phyloP scores from a whole-genome alignment of 2,888 invertebrate genomes.

The Papilio demoleus region DNA sequence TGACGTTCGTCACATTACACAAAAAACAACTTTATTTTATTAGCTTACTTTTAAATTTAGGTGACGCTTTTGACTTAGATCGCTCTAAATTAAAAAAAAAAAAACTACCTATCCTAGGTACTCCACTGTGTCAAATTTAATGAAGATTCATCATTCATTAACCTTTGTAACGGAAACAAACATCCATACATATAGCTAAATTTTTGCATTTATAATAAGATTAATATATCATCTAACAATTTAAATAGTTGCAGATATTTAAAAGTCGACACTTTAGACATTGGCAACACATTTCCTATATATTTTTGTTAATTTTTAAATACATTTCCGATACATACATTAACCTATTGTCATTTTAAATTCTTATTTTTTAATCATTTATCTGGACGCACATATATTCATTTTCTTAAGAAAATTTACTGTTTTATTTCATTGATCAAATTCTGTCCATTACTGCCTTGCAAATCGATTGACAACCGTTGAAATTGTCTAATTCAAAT shows the following conservation, averaged over 20 bases:
- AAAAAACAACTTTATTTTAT: background rate
- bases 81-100: too few relatives aligned
- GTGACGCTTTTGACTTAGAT: too few relatives aligned
- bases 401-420: background rate
- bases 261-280: background rate
- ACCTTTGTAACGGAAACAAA: too few relatives aligned
- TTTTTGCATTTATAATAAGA: too few relatives aligned
- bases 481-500: constrained; percentile 5
- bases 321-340: too few relatives aligned
- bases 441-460: background rate
- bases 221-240: background rate
- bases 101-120: too few relatives aligned
- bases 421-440: background rate
- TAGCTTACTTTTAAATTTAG: background rate
- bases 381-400: background rate
- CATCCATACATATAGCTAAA: too few relatives aligned
- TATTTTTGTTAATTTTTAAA: background rate
- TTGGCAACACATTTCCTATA: background rate
- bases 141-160: too few relatives aligned
- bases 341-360: too few relatives aligned
- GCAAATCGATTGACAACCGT: background rate
- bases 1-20: background rate
- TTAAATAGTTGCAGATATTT: background rate
- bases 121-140: too few relatives aligned
- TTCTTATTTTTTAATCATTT: too few relatives aligned